phyloP scores from a whole-genome alignment of 2,113 vertebrate species.

The Oreocharis arfaki region DNA sequence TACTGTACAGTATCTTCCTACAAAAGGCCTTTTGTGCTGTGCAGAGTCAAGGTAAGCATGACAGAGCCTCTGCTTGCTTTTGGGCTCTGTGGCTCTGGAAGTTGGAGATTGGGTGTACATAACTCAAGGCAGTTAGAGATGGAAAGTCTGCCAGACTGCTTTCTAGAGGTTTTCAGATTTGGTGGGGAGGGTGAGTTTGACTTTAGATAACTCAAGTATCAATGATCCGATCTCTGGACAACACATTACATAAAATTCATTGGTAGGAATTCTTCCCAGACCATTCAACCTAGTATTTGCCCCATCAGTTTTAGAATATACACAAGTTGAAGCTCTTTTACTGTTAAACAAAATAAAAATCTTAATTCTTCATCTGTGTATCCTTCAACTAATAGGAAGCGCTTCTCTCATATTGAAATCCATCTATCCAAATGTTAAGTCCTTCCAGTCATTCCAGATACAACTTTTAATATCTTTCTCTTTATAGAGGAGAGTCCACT shows the following conservation, averaged over 20 bases:
- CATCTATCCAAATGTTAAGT: background rate
- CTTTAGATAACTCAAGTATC: background rate
- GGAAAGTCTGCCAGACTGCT: background rate
- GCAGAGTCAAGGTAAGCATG: background rate
- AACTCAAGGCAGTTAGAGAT: background rate
- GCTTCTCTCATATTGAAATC: background rate
- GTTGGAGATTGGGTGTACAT: background rate
- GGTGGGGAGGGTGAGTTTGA: rapidly evolving
- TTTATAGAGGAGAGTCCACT: background rate
- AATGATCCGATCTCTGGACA: background rate
- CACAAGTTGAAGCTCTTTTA: background rate
- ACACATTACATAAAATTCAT: background rate
- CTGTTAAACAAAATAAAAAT: background rate
- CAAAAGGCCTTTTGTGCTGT: constrained; percentile 4
- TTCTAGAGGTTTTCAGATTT: background rate
- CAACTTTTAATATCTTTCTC: background rate
- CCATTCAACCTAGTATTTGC: background rate
- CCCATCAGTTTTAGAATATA: background rate
- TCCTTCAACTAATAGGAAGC: background rate
- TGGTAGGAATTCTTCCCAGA: background rate
- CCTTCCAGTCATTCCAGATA: background rate
- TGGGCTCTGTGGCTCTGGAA: background rate
- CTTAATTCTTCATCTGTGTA: background rate
- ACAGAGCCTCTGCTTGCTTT: background rate
- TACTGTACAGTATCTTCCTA: background rate